A percentile compares a stretch with the other conserved stretches of the same genome.
Evolutionary conservation across 2,113 vertebrate genomes (phyloP).

Genomic region (Arvicanthis niloticus): DNA sequence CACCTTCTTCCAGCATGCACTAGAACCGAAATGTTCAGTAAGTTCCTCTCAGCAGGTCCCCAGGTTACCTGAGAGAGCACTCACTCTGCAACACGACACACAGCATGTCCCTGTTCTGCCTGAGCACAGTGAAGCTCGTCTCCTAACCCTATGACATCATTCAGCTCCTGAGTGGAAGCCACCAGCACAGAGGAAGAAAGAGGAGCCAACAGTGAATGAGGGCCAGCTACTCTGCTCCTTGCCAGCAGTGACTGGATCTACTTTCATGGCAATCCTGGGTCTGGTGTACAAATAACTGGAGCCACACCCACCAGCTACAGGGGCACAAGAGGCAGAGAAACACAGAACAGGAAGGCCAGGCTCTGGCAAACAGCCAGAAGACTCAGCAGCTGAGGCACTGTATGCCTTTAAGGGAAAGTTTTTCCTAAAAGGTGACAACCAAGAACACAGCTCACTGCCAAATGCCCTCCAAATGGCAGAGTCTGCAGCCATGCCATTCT

Average conservation of each 20-base stretch:
- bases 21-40: conserved; percentile 80
- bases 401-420: neutral
- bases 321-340: neutral
- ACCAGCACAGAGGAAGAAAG: neutral
- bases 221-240: neutral
- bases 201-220: neutral
- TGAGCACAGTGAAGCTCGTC: neutral
- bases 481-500: neutral
- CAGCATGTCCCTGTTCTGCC: neutral
- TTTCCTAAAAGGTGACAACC: neutral
- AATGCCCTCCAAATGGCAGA: neutral
- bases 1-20: conserved; percentile 91
- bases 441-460: neutral
- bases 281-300: neutral
- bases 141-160: neutral
- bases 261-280: neutral
- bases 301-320: neutral
- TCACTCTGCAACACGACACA: neutral
- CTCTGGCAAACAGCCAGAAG: too few relatives aligned
- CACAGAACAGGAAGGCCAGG: neutral
- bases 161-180: rapidly evolving
- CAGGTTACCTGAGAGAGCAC: neutral
- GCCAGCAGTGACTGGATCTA: neutral
- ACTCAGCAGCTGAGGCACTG: rapidly evolving
- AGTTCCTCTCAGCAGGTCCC: neutral